Evolutionary conservation across 2,888 invertebrate genomes (phyloP).

Genomic region (Polydrusus tereticollis): DNA sequence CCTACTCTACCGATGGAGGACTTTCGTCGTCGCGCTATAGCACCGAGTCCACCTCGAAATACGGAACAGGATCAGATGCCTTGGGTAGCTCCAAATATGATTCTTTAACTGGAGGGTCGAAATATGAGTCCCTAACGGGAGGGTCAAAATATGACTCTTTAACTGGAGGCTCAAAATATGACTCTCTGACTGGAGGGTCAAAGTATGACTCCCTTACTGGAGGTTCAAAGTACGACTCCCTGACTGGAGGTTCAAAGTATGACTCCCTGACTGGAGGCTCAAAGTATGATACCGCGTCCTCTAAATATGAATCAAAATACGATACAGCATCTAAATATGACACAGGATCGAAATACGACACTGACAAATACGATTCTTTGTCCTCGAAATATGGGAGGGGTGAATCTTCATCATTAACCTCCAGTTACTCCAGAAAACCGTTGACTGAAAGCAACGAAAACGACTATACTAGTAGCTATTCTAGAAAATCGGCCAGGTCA

Average conservation of each 20-base stretch:
- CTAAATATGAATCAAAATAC: too few species aligned
- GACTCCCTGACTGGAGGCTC: conserved; percentile 23
- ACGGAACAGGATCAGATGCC: conserved; percentile 49
- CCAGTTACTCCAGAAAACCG: conserved; percentile 54
- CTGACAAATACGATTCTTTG: conserved; percentile 36
- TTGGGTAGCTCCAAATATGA: conserved; percentile 49
- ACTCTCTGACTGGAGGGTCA: neutral
- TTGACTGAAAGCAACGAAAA: conserved; percentile 50
- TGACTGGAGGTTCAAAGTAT: conserved; percentile 36
- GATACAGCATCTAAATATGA: conserved; percentile 35
- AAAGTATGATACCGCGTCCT: conserved; percentile 38
- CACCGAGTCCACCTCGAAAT: conserved; percentile 50
- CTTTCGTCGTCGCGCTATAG: conserved; percentile 56
- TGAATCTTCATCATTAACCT: conserved; percentile 50
- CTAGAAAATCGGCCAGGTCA: conserved; percentile 50
- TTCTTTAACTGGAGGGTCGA: conserved; percentile 28
- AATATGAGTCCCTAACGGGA: conserved; percentile 2
- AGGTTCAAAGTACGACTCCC: conserved; percentile 39
- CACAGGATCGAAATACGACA: conserved; percentile 37
- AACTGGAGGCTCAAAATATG: conserved; percentile 38
- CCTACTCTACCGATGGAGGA: conserved; percentile 57
- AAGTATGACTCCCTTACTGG: conserved; percentile 19
- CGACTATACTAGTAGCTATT: conserved; percentile 48
- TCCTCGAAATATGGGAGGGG: conserved; percentile 52
- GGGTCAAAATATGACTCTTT: conserved; percentile 45